Base-by-base conservation (phyloP, 2,888 invertebrate genomes). In the Tanypteryx hageni region DNA sequence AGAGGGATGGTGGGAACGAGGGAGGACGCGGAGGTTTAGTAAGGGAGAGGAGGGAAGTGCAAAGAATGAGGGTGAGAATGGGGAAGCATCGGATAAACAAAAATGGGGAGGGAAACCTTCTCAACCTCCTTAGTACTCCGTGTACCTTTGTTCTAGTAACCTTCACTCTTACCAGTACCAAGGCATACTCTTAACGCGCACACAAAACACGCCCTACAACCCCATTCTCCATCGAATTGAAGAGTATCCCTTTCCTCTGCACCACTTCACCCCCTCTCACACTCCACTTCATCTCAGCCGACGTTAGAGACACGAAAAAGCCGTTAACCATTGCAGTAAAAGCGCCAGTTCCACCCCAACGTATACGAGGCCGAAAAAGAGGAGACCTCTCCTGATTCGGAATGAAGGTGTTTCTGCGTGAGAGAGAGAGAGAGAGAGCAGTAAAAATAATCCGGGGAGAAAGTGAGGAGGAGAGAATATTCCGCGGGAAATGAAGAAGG, bases 301-400 rank as follows among this genome's bases (percentile, higher is more conserved):
- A 44, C 9, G 22, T 76, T 76, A 27, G n/a, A 68, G 68, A 68
- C 27, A 76, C 76, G 76, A 27, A 76, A 76, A 76, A 27, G 76
- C 76, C 22, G 76, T 68, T 68, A 68, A 68, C n/a, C 68, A 18
- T 76, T 76, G 76, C 76, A 76, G 76, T 76, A 76, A 76, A 76
- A 76, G 76, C 76, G 27, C 22, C 76, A n/a, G 22, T 27, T 27
- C 44, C 1, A 44, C 18, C 68, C n/a, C n/a, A 10, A 68, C n/a
- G 18, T 22, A 27, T 27, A 76, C n/a, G 16, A 64, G 64, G 14
- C 0, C 16, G 27, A 22, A n/a, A 59, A 85, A 3, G 68, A 22
- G 27, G 27, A 56, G n/a, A 57, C n/a, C 10, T 85, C 13, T 14
- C 57, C 16, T 16, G 86, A 59, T 61, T 61, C 10, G 18, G 10